Base-by-base conservation (phyloP, 2,797 vertebrate genomes). In the Pogonophryne albipinna region DNA sequence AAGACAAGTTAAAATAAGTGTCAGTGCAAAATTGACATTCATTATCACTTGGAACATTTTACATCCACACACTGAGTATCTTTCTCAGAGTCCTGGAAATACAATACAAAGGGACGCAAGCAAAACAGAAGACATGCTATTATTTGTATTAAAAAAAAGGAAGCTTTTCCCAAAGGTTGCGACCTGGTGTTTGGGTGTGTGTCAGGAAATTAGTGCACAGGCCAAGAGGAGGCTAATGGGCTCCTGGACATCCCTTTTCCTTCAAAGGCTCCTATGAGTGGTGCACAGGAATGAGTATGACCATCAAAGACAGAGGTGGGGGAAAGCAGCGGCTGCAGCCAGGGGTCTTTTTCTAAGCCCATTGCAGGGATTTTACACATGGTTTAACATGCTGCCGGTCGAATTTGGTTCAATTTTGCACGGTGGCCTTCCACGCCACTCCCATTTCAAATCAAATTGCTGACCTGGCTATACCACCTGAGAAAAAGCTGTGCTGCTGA, bases 331-430 rank as follows among this genome's bases (percentile, higher is more conserved):
- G 12, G 79, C 85, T 85, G 71, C 87, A 87, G 84, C 86, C 85
- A 41, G 84, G 87, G 90, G 89, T 91, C 87, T 70, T 87, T 93
- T 86, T 93, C 91, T 89, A 85, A 93, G 85, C 78, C 82, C 87
- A 89, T 90, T 70, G 73, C 59, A 60, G 79, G 90, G 86, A 93
- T 93, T 94, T 94, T 92, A 92, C 93, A 94, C 93, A 88, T 93
- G 93, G 93, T 93, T 94, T 93, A 94, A 93, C 90, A 92, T 92
- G 89, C 90, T 91, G 89, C 92, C 70, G 80, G 84, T 83, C 38
- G 78, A 92, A 93, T 94, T 91, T 90, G 83, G 87, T 91, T 88
- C 91, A 91, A 87, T 94, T 93, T 91, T 87, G 88, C 89, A 88
- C 90, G 80, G 87, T 89, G 80, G 85, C 89, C 91, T 82, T 85